A percentile compares a stretch with the other conserved stretches of the same genome.
Evolutionary conservation across 2,113 vertebrate species (phyloP).

Genomic region (Cavia aperea): DNA sequence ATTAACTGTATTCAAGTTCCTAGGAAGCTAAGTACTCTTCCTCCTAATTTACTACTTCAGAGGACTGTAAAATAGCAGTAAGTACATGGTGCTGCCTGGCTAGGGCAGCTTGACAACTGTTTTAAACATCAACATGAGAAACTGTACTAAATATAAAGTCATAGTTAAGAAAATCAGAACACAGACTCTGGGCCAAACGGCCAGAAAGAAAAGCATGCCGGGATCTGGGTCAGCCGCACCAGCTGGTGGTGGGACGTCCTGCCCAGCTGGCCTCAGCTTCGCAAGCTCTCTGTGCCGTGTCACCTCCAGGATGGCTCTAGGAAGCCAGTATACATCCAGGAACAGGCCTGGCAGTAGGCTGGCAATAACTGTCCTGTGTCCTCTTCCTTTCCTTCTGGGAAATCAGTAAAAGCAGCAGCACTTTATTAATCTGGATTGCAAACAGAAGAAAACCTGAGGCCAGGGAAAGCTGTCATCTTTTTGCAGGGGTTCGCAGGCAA

Average conservation of each 20-base stretch:
- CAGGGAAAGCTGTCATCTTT: not conserved
- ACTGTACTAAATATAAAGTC: not conserved
- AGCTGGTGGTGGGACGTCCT: not conserved
- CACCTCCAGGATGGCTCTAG: not conserved
- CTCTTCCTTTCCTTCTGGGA: not conserved
- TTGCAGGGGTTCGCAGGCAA: not conserved
- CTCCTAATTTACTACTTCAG: slow-evolving; percentile 44
- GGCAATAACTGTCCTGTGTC: not conserved
- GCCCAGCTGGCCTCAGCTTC: not conserved
- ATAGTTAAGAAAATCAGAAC: not conserved
- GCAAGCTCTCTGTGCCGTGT: not conserved
- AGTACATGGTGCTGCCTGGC: not conserved
- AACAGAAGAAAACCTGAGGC: not conserved
- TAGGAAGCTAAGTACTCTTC: not conserved
- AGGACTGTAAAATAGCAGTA: not conserved
- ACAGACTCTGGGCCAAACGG: not conserved
- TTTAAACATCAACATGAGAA: slow-evolving; percentile 32
- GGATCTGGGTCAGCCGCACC: not conserved
- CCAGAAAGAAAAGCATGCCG: not conserved
- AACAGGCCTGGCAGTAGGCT: not conserved
- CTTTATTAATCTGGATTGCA: not conserved
- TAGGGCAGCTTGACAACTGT: not conserved
- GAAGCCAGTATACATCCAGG: not conserved
- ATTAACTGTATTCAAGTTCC: slow-evolving; percentile 34
- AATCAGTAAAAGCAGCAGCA: not conserved